Evolutionary conservation across 2,888 invertebrate genomes (phyloP), one percentile per base, ranked within the genome.

Genomic region (Mesorhabditis spiculigera): DNA sequence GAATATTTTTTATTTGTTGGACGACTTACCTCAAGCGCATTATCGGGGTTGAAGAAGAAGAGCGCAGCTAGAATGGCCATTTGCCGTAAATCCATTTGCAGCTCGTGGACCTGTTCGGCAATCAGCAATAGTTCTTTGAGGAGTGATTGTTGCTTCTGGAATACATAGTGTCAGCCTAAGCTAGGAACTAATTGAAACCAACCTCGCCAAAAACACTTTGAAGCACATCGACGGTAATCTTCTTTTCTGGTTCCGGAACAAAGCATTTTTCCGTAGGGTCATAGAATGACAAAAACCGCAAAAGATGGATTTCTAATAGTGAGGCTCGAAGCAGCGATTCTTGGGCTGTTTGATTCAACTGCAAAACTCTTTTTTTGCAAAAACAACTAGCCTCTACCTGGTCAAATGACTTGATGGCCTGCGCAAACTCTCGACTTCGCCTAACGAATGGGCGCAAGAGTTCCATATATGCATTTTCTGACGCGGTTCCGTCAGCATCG

Each of bases 51-150:
- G 65, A 76, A 71, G 45, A 77, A 28, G 67, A 77, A 67, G 8
- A 77, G 44, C 4, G 77, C 73, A 13, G 73, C 63, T 13, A 77
- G 62, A 5, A 77, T 43, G 5, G 77, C 75, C 16, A 74, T 41
- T 63, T 71, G 65, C 16, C 68, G 68, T 28, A 75, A 66, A 67
- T 71, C 71, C 68, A 76, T 44, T 44, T 75, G 68, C 42, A 74
- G 65, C 5, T 64, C 44, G 8, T 71, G 67, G 66, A 73, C 61
- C 5, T 66, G 58, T 8, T 64, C 28, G 13, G 73, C 73, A 43
- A 69, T 68, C 13, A 10, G 28, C 61, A 71, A 69, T 62, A 73
- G 61, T 28, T 63, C 67, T 3, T 28, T 16, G 13, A 69, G 43
- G 16, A 73, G 67, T 13, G 6, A n/a, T 65, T 10, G 13, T 65